Conservation (phyloP, 92 coral and sea anemone species). For the Parazoanthus atlanticus region DNA sequence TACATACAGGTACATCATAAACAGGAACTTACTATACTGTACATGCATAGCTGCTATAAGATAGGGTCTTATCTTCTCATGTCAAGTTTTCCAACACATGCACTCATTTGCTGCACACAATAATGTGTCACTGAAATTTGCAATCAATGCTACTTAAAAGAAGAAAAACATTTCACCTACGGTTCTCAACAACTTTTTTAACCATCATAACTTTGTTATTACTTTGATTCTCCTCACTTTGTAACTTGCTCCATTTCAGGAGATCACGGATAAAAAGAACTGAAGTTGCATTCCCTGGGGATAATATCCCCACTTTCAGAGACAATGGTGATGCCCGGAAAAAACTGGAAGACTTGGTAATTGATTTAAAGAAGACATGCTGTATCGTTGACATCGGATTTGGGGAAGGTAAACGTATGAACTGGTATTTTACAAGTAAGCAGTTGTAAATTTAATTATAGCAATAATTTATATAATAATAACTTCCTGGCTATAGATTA, state of each 20-base stretch:
- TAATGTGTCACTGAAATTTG: slow-evolving; percentile 14
- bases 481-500: slow-evolving; percentile 18
- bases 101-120: slow-evolving; percentile 15
- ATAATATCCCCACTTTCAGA: slow-evolving; percentile 25
- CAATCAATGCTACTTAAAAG: slow-evolving; percentile 8
- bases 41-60: slow-evolving; percentile 4
- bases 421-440: slow-evolving; percentile 15
- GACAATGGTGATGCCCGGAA: slow-evolving; percentile 27
- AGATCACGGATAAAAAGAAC: slow-evolving; percentile 26
- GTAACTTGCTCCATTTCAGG: slow-evolving; percentile 25
- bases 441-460: slow-evolving; percentile 13
- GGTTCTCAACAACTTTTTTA: slow-evolving; percentile 9
- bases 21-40: slow-evolving; percentile 14
- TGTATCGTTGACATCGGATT: slow-evolving; percentile 8
- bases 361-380: slow-evolving; percentile 13
- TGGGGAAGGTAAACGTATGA: slow-evolving; percentile 21
- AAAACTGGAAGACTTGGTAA: slow-evolving; percentile 18
- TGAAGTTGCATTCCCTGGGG: slow-evolving; percentile 25
- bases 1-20: slow-evolving; percentile 19
- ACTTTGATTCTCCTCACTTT: slow-evolving; percentile 23
- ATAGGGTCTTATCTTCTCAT: background rate
- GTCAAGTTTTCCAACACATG: slow-evolving; percentile 21
- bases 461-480: slow-evolving; percentile 12
- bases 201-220: slow-evolving; percentile 15
- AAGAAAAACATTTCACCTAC: background rate